These are phyloP conservation scores for Meteorus cinctellus DNA, from an alignment of 2,888 invertebrate genomes.

Conservation along the genomic window DNA sequence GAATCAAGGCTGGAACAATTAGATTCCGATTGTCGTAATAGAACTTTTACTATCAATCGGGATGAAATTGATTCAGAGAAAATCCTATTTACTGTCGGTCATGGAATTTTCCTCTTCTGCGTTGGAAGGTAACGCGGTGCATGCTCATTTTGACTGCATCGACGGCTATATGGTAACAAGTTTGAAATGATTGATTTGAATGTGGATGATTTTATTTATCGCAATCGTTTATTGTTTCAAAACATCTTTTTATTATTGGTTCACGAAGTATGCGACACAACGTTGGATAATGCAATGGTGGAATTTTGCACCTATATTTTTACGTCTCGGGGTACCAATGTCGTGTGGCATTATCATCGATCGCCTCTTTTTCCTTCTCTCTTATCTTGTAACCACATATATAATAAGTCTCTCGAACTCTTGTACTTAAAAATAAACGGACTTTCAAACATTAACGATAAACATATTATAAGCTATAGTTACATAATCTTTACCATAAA, in stretches of 20 bases:
- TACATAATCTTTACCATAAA: slow-evolving; percentile 54
- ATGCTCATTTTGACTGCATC: not conserved
- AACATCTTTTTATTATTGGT: slow-evolving; percentile 35
- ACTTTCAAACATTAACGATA: slow-evolving; percentile 31
- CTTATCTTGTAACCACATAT: not conserved
- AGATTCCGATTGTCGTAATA: not conserved
- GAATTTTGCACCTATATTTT: slow-evolving; percentile 71
- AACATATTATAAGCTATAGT: slow-evolving; percentile 52
- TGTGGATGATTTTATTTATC: not conserved
- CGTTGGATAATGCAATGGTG: slow-evolving; percentile 61
- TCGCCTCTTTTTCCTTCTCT: slow-evolving; percentile 43
- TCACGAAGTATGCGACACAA: slow-evolving; percentile 61
- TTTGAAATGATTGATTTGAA: not conserved
- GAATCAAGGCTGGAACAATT: not conserved
- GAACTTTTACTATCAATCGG: not conserved
- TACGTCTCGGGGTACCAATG: slow-evolving; percentile 68
- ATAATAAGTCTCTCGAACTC: slow-evolving; percentile 26
- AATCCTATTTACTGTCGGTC: not conserved
- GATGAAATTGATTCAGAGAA: not conserved
- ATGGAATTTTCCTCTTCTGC: not conserved
- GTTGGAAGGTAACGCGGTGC: not conserved
- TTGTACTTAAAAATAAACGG: slow-evolving; percentile 40
- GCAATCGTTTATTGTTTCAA: slow-evolving; percentile 27
- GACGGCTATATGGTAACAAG: not conserved
- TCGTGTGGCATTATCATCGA: slow-evolving; percentile 61